phyloP scores from a whole-genome alignment of 2,113 vertebrate genomes.

The Bettongia penicillata region DNA sequence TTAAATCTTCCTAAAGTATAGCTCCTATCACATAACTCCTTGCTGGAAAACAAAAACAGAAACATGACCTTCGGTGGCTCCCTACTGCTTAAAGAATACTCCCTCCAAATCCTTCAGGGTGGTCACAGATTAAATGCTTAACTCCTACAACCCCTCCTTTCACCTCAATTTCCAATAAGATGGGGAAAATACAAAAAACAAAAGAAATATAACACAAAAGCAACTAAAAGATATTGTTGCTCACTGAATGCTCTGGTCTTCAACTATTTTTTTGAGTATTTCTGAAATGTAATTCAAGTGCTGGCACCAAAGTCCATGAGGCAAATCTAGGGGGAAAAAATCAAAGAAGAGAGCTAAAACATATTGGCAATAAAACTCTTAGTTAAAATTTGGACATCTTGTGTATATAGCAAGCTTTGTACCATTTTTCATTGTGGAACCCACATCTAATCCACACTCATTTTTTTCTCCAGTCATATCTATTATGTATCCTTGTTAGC shows the following conservation, averaged over 20 bases:
- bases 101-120: neutral
- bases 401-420: neutral
- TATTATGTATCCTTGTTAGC: neutral
- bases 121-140: neutral
- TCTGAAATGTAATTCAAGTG: conserved; percentile 86
- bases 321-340: conserved; percentile 84
- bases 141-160: neutral
- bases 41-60: neutral
- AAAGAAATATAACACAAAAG: neutral
- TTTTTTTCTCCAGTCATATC: conserved; percentile 7
- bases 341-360: conserved; percentile 16
- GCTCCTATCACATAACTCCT: neutral
- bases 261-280: conserved; percentile 84
- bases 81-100: neutral
- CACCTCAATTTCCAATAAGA: neutral
- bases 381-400: neutral
- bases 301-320: conserved; percentile 80
- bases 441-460: neutral
- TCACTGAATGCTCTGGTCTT: conserved; percentile 82
- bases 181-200: neutral
- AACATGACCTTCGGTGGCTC: neutral
- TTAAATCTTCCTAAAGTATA: neutral
- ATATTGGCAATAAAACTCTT: neutral
- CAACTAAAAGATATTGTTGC: neutral
- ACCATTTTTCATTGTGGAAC: neutral